Evolutionary conservation across 2,797 vertebrate species (phyloP), one percentile per base, ranked within the genome.

Genomic region (Amblyopsis hoosieri): DNA sequence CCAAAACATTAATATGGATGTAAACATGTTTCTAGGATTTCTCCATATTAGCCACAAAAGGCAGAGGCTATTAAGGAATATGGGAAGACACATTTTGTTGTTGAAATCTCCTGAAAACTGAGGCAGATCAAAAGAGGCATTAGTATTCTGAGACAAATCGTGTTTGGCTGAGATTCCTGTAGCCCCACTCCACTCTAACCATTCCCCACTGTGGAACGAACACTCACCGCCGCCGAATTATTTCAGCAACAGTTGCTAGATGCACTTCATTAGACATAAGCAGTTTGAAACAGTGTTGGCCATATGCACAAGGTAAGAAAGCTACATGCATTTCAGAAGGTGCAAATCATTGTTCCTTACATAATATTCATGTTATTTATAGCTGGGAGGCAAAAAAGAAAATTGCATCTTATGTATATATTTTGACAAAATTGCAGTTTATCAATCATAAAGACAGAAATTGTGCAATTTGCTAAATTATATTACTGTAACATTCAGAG

Each of bases 121-220:
- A 85, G 78, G 75, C 84, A 88, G 90, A 91, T 92, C 88, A 91
- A 92, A 91, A 90, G 86, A 82, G 69, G 81, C 82, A 89, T 91
- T 91, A 89, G 86, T 89, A 90, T 91, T 84, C 76, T 82, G 75
- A 90, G 79, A 86, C 86, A 92, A 90, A 89, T 86, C 85, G 78
- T 79, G 85, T 86, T 86, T 89, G 89, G 86, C 87, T 81, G 80
- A 82, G 81, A 76, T 79, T 82, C 71, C 79, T 81, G 82, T 74
- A 60, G 76, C 79, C 80, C 75, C 79, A 74, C 76, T 79, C 82
- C 72, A 85, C 84, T 83, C 82, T 78, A 81, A 83, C 79, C 84
- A 73, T 84, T 87, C 83, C 89, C 86, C 66, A 84, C 83, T 88
- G 86, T 85, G 86, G 80, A 87, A 85, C 85, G 83, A 87, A 85